Conservation (phyloP, 2,888 invertebrate genomes). For the Gnatocerus cornutus region DNA sequence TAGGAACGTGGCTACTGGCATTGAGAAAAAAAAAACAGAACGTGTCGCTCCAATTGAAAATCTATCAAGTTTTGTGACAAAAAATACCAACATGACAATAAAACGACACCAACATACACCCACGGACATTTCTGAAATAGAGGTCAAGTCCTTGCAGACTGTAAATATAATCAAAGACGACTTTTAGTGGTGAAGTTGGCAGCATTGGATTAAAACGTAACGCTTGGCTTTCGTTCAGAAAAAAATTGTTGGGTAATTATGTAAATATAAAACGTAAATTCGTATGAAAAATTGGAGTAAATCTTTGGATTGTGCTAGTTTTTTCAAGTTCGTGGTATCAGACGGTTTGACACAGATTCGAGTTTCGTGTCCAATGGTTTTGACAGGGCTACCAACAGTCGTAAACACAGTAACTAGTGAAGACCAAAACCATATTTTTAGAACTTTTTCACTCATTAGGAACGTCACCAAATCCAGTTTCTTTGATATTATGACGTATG, state of each 20-base stretch:
- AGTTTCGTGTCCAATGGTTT: no score
- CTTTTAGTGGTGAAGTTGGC: conserved; percentile 3
- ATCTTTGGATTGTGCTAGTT: neutral
- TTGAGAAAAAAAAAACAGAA: no score
- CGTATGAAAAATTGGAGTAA: neutral
- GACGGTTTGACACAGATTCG: conserved; percentile 3
- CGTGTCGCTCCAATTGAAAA: no score
- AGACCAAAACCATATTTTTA: no score
- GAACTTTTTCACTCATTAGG: no score
- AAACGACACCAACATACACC: conserved; percentile 6
- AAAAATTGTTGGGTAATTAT: conserved; percentile 9
- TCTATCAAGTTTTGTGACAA: no score
- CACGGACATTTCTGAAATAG: conserved; percentile 5
- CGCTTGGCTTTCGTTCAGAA: neutral
- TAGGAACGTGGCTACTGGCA: no score
- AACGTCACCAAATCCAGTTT: neutral
- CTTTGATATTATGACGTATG: neutral
- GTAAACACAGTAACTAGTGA: no score
- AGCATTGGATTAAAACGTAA: neutral
- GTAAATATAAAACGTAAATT: conserved; percentile 3
- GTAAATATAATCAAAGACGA: conserved; percentile 2
- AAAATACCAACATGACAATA: neutral
- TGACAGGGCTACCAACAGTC: no score
- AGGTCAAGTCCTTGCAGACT: conserved; percentile 10
- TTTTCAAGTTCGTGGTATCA: neutral